phyloP scores from a whole-genome alignment of 2,888 invertebrate genomes.

The Calephelis perditalis region DNA sequence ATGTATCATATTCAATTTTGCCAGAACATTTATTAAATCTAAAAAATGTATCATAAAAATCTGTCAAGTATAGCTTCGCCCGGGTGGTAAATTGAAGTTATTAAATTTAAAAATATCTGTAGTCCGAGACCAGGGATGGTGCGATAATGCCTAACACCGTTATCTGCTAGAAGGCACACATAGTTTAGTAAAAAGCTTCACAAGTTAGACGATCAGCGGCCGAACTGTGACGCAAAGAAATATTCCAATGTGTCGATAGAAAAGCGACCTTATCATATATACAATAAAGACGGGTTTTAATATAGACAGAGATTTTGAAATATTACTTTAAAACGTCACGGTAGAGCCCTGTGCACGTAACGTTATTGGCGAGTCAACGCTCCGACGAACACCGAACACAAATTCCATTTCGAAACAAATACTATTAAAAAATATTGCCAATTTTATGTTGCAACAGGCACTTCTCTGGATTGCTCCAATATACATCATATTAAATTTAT shows the following conservation, averaged over 20 bases:
- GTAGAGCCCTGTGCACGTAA: too few species aligned
- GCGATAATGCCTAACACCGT: slow-evolving; percentile 72
- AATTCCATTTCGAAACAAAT: slow-evolving; percentile 57
- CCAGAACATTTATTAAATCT: too few species aligned
- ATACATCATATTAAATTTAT: slow-evolving; percentile 73
- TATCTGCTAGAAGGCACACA: slow-evolving; percentile 78
- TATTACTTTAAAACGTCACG: too few species aligned
- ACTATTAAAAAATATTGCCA: slow-evolving; percentile 75
- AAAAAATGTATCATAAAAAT: too few species aligned
- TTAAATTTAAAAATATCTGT: neutral
- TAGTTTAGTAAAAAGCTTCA: slow-evolving; percentile 77
- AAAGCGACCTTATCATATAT: too few species aligned
- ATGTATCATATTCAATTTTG: too few species aligned
- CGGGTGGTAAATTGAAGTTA: too few species aligned
- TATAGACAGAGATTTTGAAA: too few species aligned
- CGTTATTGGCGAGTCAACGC: slow-evolving; percentile 30
- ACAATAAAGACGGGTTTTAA: too few species aligned
- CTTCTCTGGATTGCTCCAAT: slow-evolving; percentile 77
- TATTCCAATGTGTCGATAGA: neutral
- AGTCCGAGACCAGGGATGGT: slow-evolving; percentile 39
- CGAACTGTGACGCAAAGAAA: slow-evolving; percentile 7
- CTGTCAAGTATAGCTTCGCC: too few species aligned
- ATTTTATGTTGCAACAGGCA: slow-evolving; percentile 76
- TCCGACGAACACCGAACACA: slow-evolving; percentile 55
- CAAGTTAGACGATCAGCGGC: slow-evolving; percentile 51